These are phyloP conservation scores for Morelia viridis DNA, from an alignment of 2,797 vertebrate species.

Conservation along the genomic window DNA sequence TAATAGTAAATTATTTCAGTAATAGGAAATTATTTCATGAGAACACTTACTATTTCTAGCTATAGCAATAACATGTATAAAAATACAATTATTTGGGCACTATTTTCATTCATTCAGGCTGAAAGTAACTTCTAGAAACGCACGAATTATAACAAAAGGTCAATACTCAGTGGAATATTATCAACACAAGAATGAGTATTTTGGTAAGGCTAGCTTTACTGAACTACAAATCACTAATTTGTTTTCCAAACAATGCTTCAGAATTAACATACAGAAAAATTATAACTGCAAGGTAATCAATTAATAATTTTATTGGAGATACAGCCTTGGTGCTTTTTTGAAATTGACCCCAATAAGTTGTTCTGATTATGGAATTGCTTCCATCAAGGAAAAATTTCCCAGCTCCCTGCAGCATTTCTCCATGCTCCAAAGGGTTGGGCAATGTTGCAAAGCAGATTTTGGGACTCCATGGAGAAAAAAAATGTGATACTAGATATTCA, in stretches of 20 bases:
- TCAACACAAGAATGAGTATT: background rate
- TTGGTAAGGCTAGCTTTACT: background rate
- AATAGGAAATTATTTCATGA: background rate
- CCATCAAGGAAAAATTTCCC: too few species aligned
- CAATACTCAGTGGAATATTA: background rate
- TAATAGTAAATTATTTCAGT: background rate
- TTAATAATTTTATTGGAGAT: conserved; percentile 20
- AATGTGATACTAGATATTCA: background rate
- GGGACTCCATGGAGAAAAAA: too few species aligned
- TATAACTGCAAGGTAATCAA: background rate
- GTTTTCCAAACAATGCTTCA: background rate
- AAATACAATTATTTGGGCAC: background rate
- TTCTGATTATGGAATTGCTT: background rate
- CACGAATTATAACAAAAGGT: background rate
- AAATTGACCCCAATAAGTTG: background rate
- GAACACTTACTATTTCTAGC: background rate
- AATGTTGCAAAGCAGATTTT: too few species aligned
- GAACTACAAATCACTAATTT: background rate
- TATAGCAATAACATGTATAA: background rate
- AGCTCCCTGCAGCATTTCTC: too few species aligned
- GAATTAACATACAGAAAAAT: conserved; percentile 26
- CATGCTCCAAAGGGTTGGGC: too few species aligned
- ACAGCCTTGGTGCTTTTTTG: conserved; percentile 7
- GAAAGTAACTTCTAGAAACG: background rate
- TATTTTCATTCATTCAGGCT: background rate